Evolutionary conservation across 1,140 invertebrate genomes (phyloP).

Genomic region (Pseudobourletiella spinata): DNA sequence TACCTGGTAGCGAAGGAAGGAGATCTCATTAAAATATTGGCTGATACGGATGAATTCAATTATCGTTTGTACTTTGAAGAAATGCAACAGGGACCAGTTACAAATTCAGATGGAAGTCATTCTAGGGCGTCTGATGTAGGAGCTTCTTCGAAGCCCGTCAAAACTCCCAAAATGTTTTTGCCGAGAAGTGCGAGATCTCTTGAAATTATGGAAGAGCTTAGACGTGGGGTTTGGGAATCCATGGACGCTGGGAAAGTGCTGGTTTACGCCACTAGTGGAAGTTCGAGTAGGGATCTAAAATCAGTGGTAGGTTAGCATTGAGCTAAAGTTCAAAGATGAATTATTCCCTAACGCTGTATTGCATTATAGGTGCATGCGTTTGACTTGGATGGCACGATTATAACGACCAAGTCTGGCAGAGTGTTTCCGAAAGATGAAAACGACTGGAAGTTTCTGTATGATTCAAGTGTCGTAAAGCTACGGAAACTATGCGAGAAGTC

Average conservation of each 20-base stretch:
- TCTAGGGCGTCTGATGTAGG: too few relatives aligned
- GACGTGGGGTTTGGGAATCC: slow-evolving; percentile 15
- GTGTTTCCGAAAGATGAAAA: slow-evolving; percentile 72
- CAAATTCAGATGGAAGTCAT: background rate
- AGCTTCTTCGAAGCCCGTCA: slow-evolving; percentile 9
- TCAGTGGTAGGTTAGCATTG: background rate
- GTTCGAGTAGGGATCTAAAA: background rate
- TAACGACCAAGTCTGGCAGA: slow-evolving; percentile 81
- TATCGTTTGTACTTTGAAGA: slow-evolving; percentile 25
- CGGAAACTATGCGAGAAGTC: slow-evolving; percentile 13
- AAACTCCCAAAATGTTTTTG: slow-evolving; percentile 35
- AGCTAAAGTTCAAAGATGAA: too few relatives aligned
- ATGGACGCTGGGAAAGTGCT: slow-evolving; percentile 14
- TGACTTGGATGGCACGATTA: slow-evolving; percentile 92
- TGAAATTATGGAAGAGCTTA: slow-evolving; percentile 14
- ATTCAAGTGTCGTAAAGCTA: slow-evolving; percentile 11
- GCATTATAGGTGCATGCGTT: slow-evolving; percentile 78
- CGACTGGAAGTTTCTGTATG: slow-evolving; percentile 75
- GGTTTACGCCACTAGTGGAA: slow-evolving; percentile 18
- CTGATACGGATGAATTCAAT: slow-evolving; percentile 8
- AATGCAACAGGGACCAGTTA: too few relatives aligned
- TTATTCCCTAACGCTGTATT: too few relatives aligned
- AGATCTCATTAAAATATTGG: slow-evolving; percentile 21
- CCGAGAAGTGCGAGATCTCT: background rate
- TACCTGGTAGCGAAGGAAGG: slow-evolving; percentile 15